Evolutionary conservation across 37 sponge, comb jelly and placozoan species (phyloP).

Genomic region (Bolinopsis microptera): DNA sequence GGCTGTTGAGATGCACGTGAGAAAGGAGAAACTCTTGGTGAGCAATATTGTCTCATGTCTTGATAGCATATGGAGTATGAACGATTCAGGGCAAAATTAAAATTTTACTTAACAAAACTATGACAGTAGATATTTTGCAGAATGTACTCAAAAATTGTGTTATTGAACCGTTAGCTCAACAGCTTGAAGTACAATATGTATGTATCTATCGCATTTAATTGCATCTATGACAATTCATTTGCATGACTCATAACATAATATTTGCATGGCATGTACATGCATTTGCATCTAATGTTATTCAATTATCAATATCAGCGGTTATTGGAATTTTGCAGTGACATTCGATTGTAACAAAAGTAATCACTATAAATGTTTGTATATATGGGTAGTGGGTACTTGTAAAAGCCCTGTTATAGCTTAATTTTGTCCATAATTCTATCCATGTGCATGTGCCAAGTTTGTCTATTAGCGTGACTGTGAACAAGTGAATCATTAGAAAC

Average conservation of each 20-base stretch:
- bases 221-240: background rate
- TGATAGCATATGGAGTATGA: no score
- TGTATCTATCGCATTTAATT: background rate
- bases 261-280: background rate
- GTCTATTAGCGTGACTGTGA: background rate
- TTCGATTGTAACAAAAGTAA: background rate
- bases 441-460: background rate
- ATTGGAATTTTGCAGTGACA: background rate
- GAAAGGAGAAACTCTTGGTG: no score
- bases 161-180: background rate
- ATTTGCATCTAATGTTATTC: background rate
- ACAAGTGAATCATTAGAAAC: background rate
- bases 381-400: no score
- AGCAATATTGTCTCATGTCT: no score
- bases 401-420: background rate
- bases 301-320: background rate
- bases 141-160: no score
- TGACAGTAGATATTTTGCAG: no score
- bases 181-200: background rate
- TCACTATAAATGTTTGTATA: background rate
- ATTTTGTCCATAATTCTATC: background rate
- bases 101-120: no score
- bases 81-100: no score
- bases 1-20: no score
- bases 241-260: background rate